Base-by-base conservation (phyloP, 2,888 invertebrate species). In the Habrosyne pyritoides region DNA sequence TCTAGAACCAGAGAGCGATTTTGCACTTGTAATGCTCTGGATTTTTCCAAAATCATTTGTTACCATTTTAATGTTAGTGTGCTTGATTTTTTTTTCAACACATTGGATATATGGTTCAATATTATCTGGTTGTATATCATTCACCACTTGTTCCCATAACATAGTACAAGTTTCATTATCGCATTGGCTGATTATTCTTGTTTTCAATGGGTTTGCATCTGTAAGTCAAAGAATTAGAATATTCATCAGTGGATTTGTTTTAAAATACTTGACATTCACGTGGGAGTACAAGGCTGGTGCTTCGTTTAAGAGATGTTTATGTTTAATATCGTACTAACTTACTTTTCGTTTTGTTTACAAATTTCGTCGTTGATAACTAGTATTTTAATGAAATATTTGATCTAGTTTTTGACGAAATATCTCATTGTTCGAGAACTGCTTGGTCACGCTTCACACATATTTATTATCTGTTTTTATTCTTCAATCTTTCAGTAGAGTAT, bases 211-310 rank as follows among this genome's bases (percentile, higher is more conserved):
- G 67, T 79, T 83, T 66, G 61, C 49, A 78, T 78, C 88, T 88
- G 87, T 57, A 87, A 86, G 56, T 61, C 21, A 72, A 68, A 64
- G 10, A 56, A 56, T 54, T 55, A 46, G 42, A 49, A 49, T 52
- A 36, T 21, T 54, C 52, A 28, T 10, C 22, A 59, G 56, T 30
- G 49, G 46, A 50, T 47, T 22, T 10, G 4, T 54, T 24, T 47
- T 18, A 47, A 57, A 33, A 51, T 14, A 24, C 53, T 36, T 46
- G 36, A 36, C 57, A 62, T 60, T 66, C 63, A 75, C 81, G 84
- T 88, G 89, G 88, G 86, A 90, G 88, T 84, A 87, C 87, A 87
- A 84, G 79, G 79, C 75, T 59, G 78, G 63, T 71, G 61, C 47
- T 42, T 26, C 56, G 12, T 28, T 4, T 18, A 33, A n/a, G 12